Conservation (phyloP, 1,140 invertebrate genomes). For the Acyrthosiphon pisum region DNA sequence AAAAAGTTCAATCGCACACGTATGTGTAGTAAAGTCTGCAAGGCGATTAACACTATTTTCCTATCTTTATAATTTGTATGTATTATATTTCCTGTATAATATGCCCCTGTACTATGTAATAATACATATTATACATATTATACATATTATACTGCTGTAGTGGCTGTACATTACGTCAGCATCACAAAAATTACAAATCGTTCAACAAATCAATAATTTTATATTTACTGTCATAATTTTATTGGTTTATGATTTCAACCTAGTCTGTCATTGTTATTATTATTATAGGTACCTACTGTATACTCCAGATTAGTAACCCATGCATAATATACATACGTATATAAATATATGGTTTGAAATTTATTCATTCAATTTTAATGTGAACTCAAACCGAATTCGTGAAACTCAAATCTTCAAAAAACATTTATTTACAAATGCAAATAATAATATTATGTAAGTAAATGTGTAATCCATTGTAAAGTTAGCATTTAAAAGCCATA, state of each 20-base stretch:
- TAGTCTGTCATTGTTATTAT: background rate
- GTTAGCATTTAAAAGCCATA: no score
- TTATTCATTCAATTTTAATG: no score
- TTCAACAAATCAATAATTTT: background rate
- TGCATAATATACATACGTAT: no score
- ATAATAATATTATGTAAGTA: no score
- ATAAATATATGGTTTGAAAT: no score
- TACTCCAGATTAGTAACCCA: background rate
- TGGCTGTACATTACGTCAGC: background rate
- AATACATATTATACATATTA: background rate
- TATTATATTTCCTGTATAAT: conserved; percentile 6
- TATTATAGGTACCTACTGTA: background rate
- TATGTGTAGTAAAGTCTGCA: background rate
- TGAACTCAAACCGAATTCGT: no score
- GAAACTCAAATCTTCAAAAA: no score
- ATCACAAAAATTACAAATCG: background rate
- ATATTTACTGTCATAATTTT: background rate
- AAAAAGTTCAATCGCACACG: background rate
- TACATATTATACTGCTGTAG: background rate
- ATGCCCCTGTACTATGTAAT: background rate
- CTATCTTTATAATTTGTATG: background rate
- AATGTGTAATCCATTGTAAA: no score
- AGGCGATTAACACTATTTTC: conserved; percentile 1
- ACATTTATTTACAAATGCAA: no score
- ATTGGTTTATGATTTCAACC: background rate